Evolutionary conservation across 2,888 invertebrate species (phyloP), one percentile per base, ranked within the genome.

Genomic region (Lasioglossum marginatum): DNA sequence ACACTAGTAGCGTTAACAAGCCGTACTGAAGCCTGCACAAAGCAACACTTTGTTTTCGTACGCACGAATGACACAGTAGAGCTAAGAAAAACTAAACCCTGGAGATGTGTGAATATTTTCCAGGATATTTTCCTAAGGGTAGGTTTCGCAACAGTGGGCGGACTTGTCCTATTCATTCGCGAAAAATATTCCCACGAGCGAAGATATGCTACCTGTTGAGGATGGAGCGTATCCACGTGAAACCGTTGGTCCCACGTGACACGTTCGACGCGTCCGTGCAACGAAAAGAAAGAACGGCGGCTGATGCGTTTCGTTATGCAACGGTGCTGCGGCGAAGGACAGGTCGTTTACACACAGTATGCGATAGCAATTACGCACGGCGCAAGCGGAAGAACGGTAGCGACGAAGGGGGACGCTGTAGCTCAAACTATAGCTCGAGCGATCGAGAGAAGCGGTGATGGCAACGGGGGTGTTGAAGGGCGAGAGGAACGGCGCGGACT

Each of bases 401-500:
- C 72, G 60, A 48, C 34, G 82, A 77, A 34, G 66, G 37, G 81
- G 66, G 52, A 6, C 0, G 14, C 34, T 23, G 2, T 10, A 8
- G 52, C 52, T 10, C 23, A 10, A 52, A 52, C 52, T 52, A n/a
- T 52, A n/a, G 27, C 23, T 45, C 81, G 66, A 23, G 2, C 16
- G 66, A 66, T 19, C 66, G 66, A 23, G 81, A 60, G 73, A 31
- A 40, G 57, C 76, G 77, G 68, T 52, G 70, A 37, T 48, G 40
- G 48, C 74, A 77, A 52, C 45, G 76, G 79, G 71, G 70, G 66
- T 45, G 34, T 31, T 27, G 27, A 12, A 66, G 86, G 19, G 70
- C 70, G 74, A 74, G 90, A 88, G 87, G 88, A 87, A 87, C 86
- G 80, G 66, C 84, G 89, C 86, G 90, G 85, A 92, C 92, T 92